These are phyloP conservation scores for Aptenodytes patagonicus DNA, from an alignment of 2,113 vertebrate genomes.

Conservation along the genomic window DNA sequence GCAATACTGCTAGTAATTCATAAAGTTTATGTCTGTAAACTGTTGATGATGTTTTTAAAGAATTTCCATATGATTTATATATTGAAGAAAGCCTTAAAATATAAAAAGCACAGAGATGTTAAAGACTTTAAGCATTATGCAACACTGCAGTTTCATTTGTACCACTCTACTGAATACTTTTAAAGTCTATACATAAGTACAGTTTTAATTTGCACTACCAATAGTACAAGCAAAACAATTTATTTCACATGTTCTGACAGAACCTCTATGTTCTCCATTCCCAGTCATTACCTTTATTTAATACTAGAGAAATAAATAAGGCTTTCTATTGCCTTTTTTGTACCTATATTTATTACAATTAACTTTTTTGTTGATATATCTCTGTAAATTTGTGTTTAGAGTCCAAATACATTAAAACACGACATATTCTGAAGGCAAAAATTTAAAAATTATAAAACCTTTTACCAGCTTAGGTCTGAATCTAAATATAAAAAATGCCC, in stretches of 20 bases:
- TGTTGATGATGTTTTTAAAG: conserved; percentile 75
- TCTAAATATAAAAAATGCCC: neutral
- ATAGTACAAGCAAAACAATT: neutral
- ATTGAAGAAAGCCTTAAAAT: conserved; percentile 83
- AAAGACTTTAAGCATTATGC: neutral
- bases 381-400: neutral
- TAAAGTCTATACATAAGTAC: neutral
- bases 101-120: conserved; percentile 6
- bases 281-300: neutral
- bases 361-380: neutral
- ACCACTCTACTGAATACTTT: neutral
- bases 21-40: conserved; percentile 89
- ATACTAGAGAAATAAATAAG: neutral
- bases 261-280: neutral
- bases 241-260: neutral
- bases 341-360: neutral
- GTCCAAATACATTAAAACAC: neutral
- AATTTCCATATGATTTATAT: conserved; percentile 80
- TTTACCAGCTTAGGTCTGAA: neutral
- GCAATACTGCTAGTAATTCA: conserved; percentile 85
- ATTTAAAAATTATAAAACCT: neutral
- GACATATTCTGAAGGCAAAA: neutral
- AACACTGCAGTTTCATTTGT: neutral
- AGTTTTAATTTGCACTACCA: neutral
- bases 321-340: neutral